Conservation (phyloP, 2,888 invertebrate genomes). For the Agrotis segetum region DNA sequence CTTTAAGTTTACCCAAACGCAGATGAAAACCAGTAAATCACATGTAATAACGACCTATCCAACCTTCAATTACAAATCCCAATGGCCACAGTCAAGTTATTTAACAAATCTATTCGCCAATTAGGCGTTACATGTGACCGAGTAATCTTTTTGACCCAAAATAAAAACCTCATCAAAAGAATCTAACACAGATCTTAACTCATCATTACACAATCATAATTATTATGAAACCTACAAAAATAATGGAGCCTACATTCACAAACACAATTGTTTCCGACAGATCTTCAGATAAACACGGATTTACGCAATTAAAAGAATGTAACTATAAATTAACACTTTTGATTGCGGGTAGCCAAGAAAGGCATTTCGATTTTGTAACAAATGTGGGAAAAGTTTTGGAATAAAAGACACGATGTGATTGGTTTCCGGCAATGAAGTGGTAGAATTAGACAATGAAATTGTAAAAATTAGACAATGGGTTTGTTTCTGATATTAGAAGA, state of each 20-base stretch:
- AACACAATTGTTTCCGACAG: slow-evolving; percentile 64
- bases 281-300: slow-evolving; percentile 62
- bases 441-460: slow-evolving; percentile 52
- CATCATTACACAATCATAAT: slow-evolving; percentile 50
- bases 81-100: slow-evolving; percentile 11
- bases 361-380: slow-evolving; percentile 52
- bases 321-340: slow-evolving; percentile 66
- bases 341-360: slow-evolving; percentile 21
- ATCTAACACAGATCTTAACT: slow-evolving; percentile 45
- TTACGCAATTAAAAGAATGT: slow-evolving; percentile 68
- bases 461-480: slow-evolving; percentile 44
- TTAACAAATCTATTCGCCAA: slow-evolving; percentile 11
- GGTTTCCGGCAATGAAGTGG: slow-evolving; percentile 46
- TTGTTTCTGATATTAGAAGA: slow-evolving; percentile 50
- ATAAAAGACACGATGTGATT: slow-evolving; percentile 45
- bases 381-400: slow-evolving; percentile 45
- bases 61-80: not conserved
- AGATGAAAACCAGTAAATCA: not conserved
- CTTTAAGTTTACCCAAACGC: not conserved
- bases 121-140: slow-evolving; percentile 23
- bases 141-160: slow-evolving; percentile 37
- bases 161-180: slow-evolving; percentile 32
- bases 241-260: slow-evolving; percentile 61
- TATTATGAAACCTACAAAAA: slow-evolving; percentile 63
- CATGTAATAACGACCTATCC: not conserved